phyloP scores from a whole-genome alignment of 1,140 invertebrate genomes.

The Polypedilum pembai region DNA sequence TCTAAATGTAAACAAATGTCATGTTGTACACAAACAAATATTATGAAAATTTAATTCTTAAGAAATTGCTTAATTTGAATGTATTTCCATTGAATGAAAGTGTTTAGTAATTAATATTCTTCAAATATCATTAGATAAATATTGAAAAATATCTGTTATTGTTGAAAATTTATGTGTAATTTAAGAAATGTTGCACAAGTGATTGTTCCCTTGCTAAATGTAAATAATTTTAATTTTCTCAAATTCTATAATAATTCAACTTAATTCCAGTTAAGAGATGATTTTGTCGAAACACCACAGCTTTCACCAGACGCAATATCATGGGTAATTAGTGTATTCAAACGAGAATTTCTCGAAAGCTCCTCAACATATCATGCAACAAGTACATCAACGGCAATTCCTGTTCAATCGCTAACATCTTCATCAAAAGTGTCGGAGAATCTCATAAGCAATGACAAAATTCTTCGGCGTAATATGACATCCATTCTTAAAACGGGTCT shows the following conservation, averaged over 20 bases:
- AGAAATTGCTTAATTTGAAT: no score
- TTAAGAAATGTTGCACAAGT: no score
- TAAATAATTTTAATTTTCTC: neutral
- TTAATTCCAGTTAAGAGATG: conserved; percentile 39
- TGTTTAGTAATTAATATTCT: no score
- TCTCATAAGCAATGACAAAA: conserved; percentile 6
- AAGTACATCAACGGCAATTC: conserved; percentile 8
- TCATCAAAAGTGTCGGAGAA: conserved; percentile 18
- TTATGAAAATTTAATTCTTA: no score
- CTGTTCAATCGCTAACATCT: conserved; percentile 11
- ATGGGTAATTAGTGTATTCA: conserved; percentile 43
- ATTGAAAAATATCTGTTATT: no score
- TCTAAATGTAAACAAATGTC: no score
- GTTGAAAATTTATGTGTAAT: no score
- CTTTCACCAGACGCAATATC: conserved; percentile 42
- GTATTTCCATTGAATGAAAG: no score
- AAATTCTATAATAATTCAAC: neutral
- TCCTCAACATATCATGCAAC: conserved; percentile 12
- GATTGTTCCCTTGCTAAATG: no score
- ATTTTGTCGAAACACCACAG: conserved; percentile 43
- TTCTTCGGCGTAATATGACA: conserved; percentile 5
- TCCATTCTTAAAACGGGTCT: conserved; percentile 2
- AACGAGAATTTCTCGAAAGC: conserved; percentile 35
- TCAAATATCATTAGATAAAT: no score
- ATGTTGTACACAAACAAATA: no score